phyloP scores from a whole-genome alignment of 92 coral and sea anemone genomes.

The Heteractis magnifica region DNA sequence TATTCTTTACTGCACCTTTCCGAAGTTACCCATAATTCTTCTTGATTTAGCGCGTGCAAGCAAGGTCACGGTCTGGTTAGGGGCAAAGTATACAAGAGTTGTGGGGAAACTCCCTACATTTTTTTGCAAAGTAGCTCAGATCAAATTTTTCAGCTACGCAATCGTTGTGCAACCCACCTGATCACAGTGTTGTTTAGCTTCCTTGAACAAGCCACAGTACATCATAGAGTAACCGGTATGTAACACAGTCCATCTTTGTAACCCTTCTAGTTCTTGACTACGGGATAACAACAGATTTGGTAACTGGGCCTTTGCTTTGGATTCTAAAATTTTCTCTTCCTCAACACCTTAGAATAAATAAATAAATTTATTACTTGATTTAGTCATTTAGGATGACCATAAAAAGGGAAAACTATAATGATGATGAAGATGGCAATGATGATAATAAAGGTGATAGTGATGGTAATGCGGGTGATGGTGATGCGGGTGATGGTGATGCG shows the following conservation, averaged over 20 bases:
- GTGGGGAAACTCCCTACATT: too few species aligned
- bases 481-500: too few species aligned
- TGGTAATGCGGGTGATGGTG: too few species aligned
- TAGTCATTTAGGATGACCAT: background rate
- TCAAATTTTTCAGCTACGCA: too few species aligned
- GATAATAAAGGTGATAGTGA: too few species aligned
- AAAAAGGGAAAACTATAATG: background rate
- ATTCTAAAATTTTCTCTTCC: conserved; percentile 41
- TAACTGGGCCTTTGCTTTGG: conserved; percentile 51
- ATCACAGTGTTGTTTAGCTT: conserved; percentile 67
- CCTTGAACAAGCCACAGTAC: conserved; percentile 55
- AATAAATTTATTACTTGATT: background rate
- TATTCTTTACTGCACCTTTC: too few species aligned
- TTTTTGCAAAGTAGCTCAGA: too few species aligned
- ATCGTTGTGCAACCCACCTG: conserved; percentile 42
- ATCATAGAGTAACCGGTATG: conserved; percentile 84
- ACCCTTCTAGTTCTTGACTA: conserved; percentile 52
- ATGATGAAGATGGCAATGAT: too few species aligned
- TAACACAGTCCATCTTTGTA: conserved; percentile 68
- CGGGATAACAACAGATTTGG: conserved; percentile 50
- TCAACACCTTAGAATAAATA: conserved; percentile 39
- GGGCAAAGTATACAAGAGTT: too few species aligned
- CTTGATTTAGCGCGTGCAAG: too few species aligned
- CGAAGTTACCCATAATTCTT: too few species aligned
- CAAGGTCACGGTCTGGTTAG: too few species aligned